Evolutionary conservation across 2,797 vertebrate species (phyloP).

Genomic region (Esox masquinongy): DNA sequence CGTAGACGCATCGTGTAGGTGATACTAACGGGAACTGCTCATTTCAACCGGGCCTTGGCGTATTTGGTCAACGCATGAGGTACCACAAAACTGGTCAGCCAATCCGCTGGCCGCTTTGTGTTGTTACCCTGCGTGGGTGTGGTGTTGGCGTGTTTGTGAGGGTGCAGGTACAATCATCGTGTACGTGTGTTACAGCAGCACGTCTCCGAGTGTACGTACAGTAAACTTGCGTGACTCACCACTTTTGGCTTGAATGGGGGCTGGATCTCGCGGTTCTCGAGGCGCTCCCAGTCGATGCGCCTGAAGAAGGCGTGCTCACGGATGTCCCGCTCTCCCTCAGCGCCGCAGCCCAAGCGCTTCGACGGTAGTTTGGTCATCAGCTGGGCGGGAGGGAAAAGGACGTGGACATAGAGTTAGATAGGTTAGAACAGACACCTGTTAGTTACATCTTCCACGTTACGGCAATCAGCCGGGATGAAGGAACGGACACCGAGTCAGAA

Average conservation of each 20-base stretch:
- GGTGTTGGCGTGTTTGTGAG: background rate
- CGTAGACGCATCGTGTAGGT: too few species aligned
- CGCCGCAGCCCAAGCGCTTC: constrained; percentile 90
- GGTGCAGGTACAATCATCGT: background rate
- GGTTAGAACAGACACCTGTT: background rate
- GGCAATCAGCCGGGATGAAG: background rate
- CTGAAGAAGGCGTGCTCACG: constrained; percentile 94
- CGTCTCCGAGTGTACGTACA: background rate
- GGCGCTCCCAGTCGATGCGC: constrained; percentile 95
- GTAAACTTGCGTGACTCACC: constrained; percentile 75
- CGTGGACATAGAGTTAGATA: background rate
- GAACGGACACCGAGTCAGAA: background rate
- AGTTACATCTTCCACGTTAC: background rate
- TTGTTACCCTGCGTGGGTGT: background rate
- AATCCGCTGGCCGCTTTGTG: background rate
- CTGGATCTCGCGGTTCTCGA: constrained; percentile 89
- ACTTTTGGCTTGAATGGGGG: constrained; percentile 97
- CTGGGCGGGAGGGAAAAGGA: constrained; percentile 59
- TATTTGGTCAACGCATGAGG: too few species aligned
- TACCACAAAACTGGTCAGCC: too few species aligned
- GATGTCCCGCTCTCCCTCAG: constrained; percentile 89
- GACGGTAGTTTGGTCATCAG: constrained; percentile 94
- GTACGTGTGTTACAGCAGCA: background rate
- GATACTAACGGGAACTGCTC: too few species aligned
- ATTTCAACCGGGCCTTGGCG: too few species aligned